Percentiles rank a stretch among this genome's conserved stretches.
phyloP scores from a whole-genome alignment of 2,797 vertebrate species.

The Tympanoctomys barrerae region DNA sequence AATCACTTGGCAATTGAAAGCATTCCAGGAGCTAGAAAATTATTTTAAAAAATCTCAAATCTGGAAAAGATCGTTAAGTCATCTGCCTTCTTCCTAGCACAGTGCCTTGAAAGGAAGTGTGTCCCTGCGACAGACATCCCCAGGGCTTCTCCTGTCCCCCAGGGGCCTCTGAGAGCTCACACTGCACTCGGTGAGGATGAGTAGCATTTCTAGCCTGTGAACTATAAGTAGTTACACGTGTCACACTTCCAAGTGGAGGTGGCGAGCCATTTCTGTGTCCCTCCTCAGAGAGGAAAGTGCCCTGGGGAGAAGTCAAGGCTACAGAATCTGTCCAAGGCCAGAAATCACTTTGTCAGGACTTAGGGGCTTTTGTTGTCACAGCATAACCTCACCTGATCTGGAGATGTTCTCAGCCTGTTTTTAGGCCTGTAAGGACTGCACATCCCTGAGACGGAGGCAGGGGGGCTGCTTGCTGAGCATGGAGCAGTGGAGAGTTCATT shows the following conservation, averaged over 20 bases:
- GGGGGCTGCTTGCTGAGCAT: background rate
- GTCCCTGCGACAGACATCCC: background rate
- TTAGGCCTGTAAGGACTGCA: background rate
- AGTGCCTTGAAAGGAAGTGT: background rate
- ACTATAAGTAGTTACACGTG: accelerated
- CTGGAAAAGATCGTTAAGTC: background rate
- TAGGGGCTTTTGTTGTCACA: background rate
- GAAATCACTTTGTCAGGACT: background rate
- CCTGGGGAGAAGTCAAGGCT: background rate
- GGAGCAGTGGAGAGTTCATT: background rate
- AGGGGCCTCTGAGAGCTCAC: background rate
- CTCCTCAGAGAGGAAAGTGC: background rate
- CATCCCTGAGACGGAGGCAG: background rate
- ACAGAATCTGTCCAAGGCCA: background rate
- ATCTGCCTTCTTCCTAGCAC: background rate
- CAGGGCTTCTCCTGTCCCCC: background rate
- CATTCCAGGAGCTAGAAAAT: background rate
- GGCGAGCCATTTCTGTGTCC: background rate
- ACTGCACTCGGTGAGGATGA: background rate
- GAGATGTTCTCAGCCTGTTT: background rate
- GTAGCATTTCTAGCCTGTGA: background rate
- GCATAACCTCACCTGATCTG: background rate
- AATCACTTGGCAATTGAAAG: background rate
- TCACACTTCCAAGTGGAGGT: background rate
- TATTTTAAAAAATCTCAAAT: background rate